A percentile compares a stretch with the other conserved stretches of the same genome.
phyloP scores from a whole-genome alignment of 2,888 invertebrate genomes.

The Monoplex corrugatus region DNA sequence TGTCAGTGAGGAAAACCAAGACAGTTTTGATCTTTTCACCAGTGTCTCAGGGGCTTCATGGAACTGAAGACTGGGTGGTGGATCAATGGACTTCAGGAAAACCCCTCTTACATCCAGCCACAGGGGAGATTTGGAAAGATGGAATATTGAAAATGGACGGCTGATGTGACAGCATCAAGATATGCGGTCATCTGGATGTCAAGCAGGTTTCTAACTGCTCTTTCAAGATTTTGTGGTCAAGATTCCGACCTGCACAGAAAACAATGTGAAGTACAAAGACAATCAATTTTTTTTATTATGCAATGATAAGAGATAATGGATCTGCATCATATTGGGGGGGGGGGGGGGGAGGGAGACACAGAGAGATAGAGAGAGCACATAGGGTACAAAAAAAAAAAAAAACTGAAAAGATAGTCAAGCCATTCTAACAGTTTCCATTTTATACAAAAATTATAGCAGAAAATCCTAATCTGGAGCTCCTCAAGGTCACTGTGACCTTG shows the following conservation, averaged over 20 bases:
- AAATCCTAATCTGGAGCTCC: neutral
- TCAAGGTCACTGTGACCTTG: neutral
- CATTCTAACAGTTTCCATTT: neutral
- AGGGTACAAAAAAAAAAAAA: neutral
- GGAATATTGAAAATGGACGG: too few relatives aligned
- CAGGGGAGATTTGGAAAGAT: too few relatives aligned
- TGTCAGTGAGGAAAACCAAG: too few relatives aligned
- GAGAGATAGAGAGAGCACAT: conserved; percentile 6
- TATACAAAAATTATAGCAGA: neutral
- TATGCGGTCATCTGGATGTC: conserved; percentile 15
- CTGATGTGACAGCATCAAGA: too few relatives aligned
- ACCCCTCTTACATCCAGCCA: too few relatives aligned
- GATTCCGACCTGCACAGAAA: conserved; percentile 12
- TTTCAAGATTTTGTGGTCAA: neutral
- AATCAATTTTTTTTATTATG: neutral
- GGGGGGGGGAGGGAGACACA: neutral
- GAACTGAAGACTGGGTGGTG: too few relatives aligned
- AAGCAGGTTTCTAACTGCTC: conserved; percentile 4
- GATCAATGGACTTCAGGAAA: too few relatives aligned
- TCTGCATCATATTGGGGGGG: too few relatives aligned
- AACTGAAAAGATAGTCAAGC: neutral
- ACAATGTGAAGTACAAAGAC: neutral
- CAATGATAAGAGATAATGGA: neutral
- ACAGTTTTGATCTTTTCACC: too few relatives aligned
- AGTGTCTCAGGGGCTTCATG: too few relatives aligned